Evolutionary conservation across 2,797 vertebrate genomes (phyloP), one percentile per base, ranked within the genome.

Genomic region (Dallia pectoralis): DNA sequence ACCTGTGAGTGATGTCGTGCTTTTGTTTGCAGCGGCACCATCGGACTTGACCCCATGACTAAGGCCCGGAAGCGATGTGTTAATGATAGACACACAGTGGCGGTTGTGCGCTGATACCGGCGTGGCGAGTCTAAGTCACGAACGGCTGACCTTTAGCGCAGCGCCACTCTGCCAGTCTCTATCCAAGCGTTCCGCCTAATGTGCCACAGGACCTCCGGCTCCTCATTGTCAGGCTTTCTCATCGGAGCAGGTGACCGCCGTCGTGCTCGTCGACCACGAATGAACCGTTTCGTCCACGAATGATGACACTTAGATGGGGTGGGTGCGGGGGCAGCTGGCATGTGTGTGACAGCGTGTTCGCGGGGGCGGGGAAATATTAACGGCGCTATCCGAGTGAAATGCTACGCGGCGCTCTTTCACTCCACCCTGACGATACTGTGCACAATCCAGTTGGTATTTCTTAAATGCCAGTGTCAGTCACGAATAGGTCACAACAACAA

Each of bases 401-500:
- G 82, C 76, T 78, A 69, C 4, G 9, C 33, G 29, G 61, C 32
- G 74, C 75, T 75, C 78, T 49, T 81, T 74, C 67, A 69, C 69
- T 74, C 77, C 77, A 75, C 81, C 65, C 77, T 68, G 80, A 82
- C 75, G 78, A 86, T 86, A 81, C 61, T 29, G 33, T 12, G 62
- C 70, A 69, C 85, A 86, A 82, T 83, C 73, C 48, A n/a, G 74
- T 89, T 91, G 88, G 87, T 90, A 92, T 92, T 92, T 92, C 86
- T 91, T 91, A 92, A 93, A 93, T 92, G 91, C 86, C 90, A 90
- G 76, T 85, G 89, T 89, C 91, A 91, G 87, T 91, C 89, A 89
- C 64, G 87, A 87, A 93, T 90, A 93, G 92, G 91, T 92, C 91
- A 93, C 78, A 85, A 91, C 89, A 91, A 90, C 90, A 89, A 89